Percentiles rank a stretch among this genome's conserved stretches.
phyloP scores from a whole-genome alignment of 2,888 invertebrate species.

The Carterocephalus palaemon region DNA sequence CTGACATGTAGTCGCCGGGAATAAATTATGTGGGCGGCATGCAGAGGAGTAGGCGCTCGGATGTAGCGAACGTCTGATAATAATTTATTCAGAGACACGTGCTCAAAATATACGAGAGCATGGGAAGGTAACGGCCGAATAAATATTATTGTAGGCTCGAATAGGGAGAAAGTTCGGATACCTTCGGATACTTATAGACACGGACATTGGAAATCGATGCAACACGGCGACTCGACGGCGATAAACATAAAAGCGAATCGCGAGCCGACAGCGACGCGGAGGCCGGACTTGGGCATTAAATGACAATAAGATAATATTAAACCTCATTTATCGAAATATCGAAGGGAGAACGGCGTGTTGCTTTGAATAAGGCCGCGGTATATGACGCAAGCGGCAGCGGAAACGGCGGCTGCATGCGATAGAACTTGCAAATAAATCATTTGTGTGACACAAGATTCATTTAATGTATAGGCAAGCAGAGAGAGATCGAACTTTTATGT shows the following conservation, averaged over 20 bases:
- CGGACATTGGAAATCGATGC: conserved; percentile 30
- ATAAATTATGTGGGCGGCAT: conserved; percentile 13
- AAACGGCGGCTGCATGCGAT: no score
- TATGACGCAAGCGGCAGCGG: background rate
- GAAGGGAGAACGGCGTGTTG: conserved; percentile 4
- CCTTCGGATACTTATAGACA: no score
- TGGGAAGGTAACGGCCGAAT: conserved; percentile 37
- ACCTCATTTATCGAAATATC: background rate
- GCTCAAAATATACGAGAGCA: conserved; percentile 42
- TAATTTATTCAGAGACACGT: conserved; percentile 49
- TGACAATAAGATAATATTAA: conserved; percentile 13
- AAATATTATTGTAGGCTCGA: conserved; percentile 34
- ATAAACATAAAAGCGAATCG: conserved; percentile 32
- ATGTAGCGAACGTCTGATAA: conserved; percentile 6
- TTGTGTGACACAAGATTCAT: no score
- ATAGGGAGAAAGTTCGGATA: conserved; percentile 33
- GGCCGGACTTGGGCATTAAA: conserved; percentile 10
- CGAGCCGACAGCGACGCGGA: conserved; percentile 3
- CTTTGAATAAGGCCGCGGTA: background rate
- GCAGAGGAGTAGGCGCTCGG: conserved; percentile 13
- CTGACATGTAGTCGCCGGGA: background rate
- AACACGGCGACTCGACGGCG: conserved; percentile 30
- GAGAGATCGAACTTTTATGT: no score
- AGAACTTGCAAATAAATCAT: no score
- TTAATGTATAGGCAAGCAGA: no score